Conservation (phyloP, 64 coral and sea anemone genomes). For the Platygyra sinensis region DNA sequence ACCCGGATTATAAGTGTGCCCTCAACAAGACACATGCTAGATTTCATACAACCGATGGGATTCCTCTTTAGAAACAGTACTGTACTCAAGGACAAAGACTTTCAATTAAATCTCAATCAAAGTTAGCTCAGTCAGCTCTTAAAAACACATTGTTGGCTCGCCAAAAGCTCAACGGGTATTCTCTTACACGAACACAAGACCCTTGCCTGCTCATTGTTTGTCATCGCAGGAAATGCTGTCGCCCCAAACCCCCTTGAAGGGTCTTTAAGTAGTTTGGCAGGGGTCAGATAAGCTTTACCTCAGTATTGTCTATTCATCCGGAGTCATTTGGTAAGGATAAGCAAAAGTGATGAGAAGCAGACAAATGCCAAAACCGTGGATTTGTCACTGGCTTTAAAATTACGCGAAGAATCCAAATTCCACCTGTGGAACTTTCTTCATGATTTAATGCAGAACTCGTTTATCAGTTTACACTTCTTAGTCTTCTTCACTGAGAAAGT, state of each 20-base stretch:
- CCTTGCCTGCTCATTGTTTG: constrained; percentile 43
- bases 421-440: neutral
- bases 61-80: constrained; percentile 30
- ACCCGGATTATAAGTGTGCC: constrained; percentile 13
- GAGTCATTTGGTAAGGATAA: constrained; percentile 58
- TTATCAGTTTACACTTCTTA: no score
- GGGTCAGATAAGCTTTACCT: constrained; percentile 48
- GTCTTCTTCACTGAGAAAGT: neutral
- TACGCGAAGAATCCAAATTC: neutral
- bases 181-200: constrained; percentile 29
- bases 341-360: constrained; percentile 43
- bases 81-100: constrained; percentile 33
- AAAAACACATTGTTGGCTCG: constrained; percentile 45
- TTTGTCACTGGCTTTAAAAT: neutral
- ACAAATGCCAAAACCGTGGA: constrained; percentile 6
- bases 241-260: constrained; percentile 47
- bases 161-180: constrained; percentile 29
- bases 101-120: constrained; percentile 28
- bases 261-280: constrained; percentile 54
- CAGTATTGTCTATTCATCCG: constrained; percentile 45
- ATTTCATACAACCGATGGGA: constrained; percentile 16
- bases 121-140: constrained; percentile 16
- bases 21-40: neutral
- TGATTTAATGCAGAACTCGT: no score
- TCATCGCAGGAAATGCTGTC: constrained; percentile 39